Conservation (phyloP, 2,113 vertebrate species). For the Corydoras maculifer region DNA sequence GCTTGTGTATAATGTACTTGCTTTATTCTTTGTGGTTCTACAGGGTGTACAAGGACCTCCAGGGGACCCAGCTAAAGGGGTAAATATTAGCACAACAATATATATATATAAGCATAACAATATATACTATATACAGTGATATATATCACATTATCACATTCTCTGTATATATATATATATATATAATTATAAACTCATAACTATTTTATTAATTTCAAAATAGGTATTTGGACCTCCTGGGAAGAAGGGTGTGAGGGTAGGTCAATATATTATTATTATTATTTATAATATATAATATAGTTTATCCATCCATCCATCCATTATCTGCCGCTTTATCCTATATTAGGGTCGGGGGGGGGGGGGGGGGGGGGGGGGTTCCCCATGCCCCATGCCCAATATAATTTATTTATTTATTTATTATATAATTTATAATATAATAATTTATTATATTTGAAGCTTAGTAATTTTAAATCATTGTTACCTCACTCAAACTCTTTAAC, state of each 20-base stretch:
- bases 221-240: conserved; percentile 80
- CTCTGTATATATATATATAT: neutral
- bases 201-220: neutral
- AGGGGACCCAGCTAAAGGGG: conserved; percentile 77
- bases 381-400: too few relatives aligned
- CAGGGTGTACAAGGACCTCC: conserved; percentile 71
- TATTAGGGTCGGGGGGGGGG: too few relatives aligned
- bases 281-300: too few relatives aligned
- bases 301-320: too few relatives aligned
- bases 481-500: too few relatives aligned
- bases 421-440: too few relatives aligned
- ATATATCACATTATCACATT: too few relatives aligned
- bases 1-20: neutral
- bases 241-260: conserved; percentile 77
- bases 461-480: too few relatives aligned
- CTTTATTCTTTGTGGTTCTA: conserved; percentile 13
- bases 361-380: too few relatives aligned
- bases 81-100: conserved; percentile 52
- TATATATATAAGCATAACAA: conserved; percentile 22
- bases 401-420: too few relatives aligned
- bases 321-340: too few relatives aligned
- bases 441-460: too few relatives aligned
- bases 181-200: conserved; percentile 1
- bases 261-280: conserved; percentile 17
- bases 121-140: neutral